Percentiles rank a stretch among this genome's conserved stretches.
These are phyloP conservation scores for Mycogona germanica DNA, from an alignment of 2,888 invertebrate species.

Conservation along the genomic window DNA sequence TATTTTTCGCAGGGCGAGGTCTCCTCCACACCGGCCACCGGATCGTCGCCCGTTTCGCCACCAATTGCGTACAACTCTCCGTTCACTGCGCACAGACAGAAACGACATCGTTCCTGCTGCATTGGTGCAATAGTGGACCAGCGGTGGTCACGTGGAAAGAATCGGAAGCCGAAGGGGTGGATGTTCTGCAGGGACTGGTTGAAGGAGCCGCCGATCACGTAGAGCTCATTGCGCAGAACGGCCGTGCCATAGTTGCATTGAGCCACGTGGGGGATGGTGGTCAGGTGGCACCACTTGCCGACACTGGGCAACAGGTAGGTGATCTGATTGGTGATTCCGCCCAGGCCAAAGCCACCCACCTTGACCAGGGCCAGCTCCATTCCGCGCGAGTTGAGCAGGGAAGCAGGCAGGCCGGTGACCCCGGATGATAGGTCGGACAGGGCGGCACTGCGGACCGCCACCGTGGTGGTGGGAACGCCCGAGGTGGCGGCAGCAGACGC, in stretches of 20 bases:
- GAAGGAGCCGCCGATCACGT: slow-evolving; percentile 57
- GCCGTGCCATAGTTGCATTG: slow-evolving; percentile 60
- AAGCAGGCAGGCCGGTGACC: no score
- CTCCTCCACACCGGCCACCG: slow-evolving; percentile 36
- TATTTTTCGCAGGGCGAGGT: slow-evolving; percentile 45
- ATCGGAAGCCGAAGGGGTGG: slow-evolving; percentile 57
- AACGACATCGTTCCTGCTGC: slow-evolving; percentile 50
- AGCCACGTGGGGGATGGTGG: slow-evolving; percentile 57
- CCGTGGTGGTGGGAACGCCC: slow-evolving; percentile 18
- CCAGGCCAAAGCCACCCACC: slow-evolving; percentile 53
- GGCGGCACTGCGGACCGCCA: slow-evolving; percentile 20
- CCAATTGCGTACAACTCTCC: slow-evolving; percentile 48
- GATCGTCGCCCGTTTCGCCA: slow-evolving; percentile 43
- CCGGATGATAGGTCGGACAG: no score
- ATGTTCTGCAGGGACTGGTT: slow-evolving; percentile 52
- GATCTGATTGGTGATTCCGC: slow-evolving; percentile 53
- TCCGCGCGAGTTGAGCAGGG: slow-evolving; percentile 48
- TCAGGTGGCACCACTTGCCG: slow-evolving; percentile 49
- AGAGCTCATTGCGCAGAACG: slow-evolving; percentile 52
- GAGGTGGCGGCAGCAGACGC: no score
- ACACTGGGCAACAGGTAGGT: slow-evolving; percentile 47
- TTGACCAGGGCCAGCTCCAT: slow-evolving; percentile 54
- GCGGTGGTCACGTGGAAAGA: slow-evolving; percentile 45
- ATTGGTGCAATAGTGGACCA: slow-evolving; percentile 57
- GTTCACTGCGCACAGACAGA: slow-evolving; percentile 47